A percentile compares a stretch with the other conserved stretches of the same genome.
These are phyloP conservation scores for Euphydryas editha DNA, from an alignment of 2,888 invertebrate species.

Conservation along the genomic window DNA sequence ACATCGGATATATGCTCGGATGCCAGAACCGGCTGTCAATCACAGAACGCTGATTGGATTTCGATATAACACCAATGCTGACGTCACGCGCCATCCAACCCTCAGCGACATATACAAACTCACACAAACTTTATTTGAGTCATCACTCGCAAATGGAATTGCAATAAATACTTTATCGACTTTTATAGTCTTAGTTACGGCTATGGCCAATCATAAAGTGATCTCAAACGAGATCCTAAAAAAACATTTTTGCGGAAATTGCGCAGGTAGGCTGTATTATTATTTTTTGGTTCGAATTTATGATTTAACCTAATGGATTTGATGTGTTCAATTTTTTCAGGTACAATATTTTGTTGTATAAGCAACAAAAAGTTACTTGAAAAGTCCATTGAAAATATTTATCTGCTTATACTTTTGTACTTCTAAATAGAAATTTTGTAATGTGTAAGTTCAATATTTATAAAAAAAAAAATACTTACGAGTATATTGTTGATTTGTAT, in stretches of 20 bases:
- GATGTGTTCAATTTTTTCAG: conserved; percentile 1
- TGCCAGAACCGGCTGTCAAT: conserved; percentile 65
- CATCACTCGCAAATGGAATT: conserved; percentile 42
- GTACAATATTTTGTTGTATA: too few relatives aligned
- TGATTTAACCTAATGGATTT: not conserved
- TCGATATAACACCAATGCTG: conserved; percentile 64
- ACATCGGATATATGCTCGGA: conserved; percentile 51
- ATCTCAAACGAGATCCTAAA: conserved; percentile 40
- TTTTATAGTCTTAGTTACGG: conserved; percentile 42
- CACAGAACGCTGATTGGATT: conserved; percentile 74
- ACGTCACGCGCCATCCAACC: conserved; percentile 46
- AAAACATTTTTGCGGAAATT: conserved; percentile 35
- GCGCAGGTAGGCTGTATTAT: conserved; percentile 28
- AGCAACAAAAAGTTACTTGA: too few relatives aligned
- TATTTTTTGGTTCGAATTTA: conserved; percentile 17
- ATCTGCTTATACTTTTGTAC: too few relatives aligned
- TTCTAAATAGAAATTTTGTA: too few relatives aligned
- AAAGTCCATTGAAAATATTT: too few relatives aligned
- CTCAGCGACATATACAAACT: conserved; percentile 25
- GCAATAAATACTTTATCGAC: conserved; percentile 42
- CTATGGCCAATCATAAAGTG: conserved; percentile 41
- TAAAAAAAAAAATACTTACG: too few relatives aligned
- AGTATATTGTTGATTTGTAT: too few relatives aligned
- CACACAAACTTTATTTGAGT: conserved; percentile 39
- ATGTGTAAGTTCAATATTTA: too few relatives aligned